Evolutionary conservation across 2,113 vertebrate genomes (phyloP).

Genomic region (Hippoglossus stenolepis): DNA sequence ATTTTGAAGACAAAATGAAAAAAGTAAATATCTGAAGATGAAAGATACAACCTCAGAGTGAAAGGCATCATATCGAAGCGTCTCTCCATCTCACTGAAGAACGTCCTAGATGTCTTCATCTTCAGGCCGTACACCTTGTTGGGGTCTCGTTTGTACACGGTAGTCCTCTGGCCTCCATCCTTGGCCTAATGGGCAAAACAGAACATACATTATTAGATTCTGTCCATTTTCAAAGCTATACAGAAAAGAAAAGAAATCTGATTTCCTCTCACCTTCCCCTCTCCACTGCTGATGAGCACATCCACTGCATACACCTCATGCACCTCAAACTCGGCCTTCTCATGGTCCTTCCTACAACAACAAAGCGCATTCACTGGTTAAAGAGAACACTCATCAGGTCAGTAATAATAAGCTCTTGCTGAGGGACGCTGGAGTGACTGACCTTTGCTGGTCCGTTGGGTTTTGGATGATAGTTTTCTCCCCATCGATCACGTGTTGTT

Average conservation of each 20-base stretch:
- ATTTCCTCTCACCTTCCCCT: constrained; percentile 90
- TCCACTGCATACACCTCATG: constrained; percentile 98
- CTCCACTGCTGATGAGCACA: constrained; percentile 95
- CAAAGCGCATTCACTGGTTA: neutral
- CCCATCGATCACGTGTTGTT: constrained; percentile 96
- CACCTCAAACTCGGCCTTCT: constrained; percentile 97
- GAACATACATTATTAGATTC: neutral
- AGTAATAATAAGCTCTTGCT: neutral
- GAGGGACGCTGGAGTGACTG: constrained; percentile 38
- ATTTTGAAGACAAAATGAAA: neutral
- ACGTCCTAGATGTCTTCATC: constrained; percentile 98
- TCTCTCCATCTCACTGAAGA: constrained; percentile 97
- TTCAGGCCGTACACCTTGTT: constrained; percentile 97
- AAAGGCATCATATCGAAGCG: constrained; percentile 98
- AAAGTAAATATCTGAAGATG: neutral
- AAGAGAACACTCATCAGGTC: neutral
- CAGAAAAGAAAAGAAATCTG: neutral
- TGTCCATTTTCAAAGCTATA: too few relatives aligned
- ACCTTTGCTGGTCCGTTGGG: constrained; percentile 97
- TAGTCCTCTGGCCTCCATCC: constrained; percentile 96
- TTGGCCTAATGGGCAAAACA: constrained; percentile 83
- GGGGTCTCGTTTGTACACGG: constrained; percentile 97
- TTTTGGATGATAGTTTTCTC: constrained; percentile 99
- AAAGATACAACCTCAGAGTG: constrained; percentile 88
- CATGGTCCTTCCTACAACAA: constrained; percentile 93